These are phyloP conservation scores for Balanococcus diminutus DNA, from an alignment of 2,888 invertebrate genomes.

Conservation along the genomic window DNA sequence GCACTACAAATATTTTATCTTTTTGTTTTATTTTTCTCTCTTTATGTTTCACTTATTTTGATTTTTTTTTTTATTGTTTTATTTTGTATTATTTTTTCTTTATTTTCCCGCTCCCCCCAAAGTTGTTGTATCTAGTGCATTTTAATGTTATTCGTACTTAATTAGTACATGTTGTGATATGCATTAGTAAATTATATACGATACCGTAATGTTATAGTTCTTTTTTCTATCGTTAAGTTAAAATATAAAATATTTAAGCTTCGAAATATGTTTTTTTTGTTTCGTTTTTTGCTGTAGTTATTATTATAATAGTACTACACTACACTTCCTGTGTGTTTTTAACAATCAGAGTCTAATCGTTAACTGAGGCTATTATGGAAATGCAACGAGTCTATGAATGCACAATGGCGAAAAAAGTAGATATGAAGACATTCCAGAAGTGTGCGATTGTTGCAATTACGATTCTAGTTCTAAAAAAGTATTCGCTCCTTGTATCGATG, in stretches of 20 bases:
- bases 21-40: neutral
- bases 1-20: slow-evolving; percentile 16
- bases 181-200: slow-evolving; percentile 51
- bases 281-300: no score
- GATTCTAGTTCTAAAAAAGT: slow-evolving; percentile 59
- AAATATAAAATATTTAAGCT: neutral
- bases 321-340: no score
- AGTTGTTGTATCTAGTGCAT: slow-evolving; percentile 51
- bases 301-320: no score
- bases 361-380: no score
- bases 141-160: slow-evolving; percentile 52
- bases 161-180: slow-evolving; percentile 55
- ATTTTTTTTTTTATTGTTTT: neutral
- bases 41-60: slow-evolving; percentile 14
- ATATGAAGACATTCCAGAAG: neutral
- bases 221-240: neutral
- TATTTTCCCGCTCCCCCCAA: neutral
- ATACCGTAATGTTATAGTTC: slow-evolving; percentile 30
- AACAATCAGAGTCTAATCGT: no score
- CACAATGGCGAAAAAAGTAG: no score
- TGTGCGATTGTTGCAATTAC: slow-evolving; percentile 60
- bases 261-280: neutral
- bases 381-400: no score
- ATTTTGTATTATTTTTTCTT: neutral
- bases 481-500: slow-evolving; percentile 63